phyloP scores from a whole-genome alignment of 2,797 vertebrate species.

The Petrocephalus sullivani region DNA sequence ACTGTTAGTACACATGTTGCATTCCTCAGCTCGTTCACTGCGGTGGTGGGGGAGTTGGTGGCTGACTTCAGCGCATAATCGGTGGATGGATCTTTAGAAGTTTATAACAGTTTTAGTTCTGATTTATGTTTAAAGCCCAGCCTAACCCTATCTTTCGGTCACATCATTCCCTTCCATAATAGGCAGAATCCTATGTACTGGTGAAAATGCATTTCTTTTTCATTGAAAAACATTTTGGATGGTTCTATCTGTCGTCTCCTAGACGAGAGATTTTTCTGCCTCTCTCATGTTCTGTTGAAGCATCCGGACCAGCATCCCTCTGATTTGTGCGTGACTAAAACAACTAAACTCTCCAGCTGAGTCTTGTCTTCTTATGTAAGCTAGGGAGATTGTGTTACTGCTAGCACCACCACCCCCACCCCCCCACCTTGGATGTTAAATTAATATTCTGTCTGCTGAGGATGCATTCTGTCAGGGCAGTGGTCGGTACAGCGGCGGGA shows the following conservation, averaged over 20 bases:
- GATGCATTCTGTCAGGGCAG: not conserved
- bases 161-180: not conserved
- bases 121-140: not conserved
- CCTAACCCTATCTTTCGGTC: not conserved
- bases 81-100: not conserved
- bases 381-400: not conserved
- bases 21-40: not conserved
- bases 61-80: not conserved
- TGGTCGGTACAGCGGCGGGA: not conserved
- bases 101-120: too few species aligned
- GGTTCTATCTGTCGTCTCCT: not conserved
- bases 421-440: not conserved
- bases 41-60: not conserved
- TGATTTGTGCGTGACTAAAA: not conserved
- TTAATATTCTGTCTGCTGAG: not conserved
- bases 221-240: not conserved
- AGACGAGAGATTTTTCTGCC: not conserved
- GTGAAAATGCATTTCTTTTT: not conserved
- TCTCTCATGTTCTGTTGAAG: not conserved
- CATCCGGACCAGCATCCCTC: not conserved
- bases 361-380: not conserved
- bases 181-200: not conserved
- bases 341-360: not conserved
- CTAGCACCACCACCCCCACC: not conserved
- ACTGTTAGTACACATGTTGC: not conserved